These are phyloP conservation scores for Chlorocebus sabaeus DNA, from an alignment of 2,113 vertebrate species.

Conservation along the genomic window DNA sequence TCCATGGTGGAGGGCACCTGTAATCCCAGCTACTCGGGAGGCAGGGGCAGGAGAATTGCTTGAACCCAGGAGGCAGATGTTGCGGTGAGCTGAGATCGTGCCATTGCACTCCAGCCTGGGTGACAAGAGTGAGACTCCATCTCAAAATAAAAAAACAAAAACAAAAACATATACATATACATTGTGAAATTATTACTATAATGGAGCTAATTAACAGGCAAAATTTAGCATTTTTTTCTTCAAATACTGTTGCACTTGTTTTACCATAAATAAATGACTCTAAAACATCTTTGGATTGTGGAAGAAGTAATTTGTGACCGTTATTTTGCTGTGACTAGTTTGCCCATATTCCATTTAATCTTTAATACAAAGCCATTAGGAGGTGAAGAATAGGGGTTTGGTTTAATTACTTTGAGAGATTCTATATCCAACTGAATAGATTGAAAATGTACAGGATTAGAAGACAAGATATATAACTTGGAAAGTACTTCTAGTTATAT, in stretches of 20 bases:
- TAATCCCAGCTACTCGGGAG: no score
- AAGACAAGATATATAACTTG: neutral
- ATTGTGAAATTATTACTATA: neutral
- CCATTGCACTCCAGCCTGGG: no score
- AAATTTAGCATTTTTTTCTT: neutral
- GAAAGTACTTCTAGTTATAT: neutral
- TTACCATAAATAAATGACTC: neutral
- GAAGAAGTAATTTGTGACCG: neutral
- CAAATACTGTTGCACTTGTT: neutral
- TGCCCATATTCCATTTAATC: neutral
- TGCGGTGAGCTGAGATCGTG: fast-evolving
- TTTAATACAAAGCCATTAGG: neutral
- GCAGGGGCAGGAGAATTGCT: no score
- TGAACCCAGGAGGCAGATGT: no score
- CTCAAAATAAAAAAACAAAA: no score
- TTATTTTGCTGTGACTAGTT: neutral
- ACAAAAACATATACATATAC: neutral
- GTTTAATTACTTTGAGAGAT: neutral
- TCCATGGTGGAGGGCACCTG: no score
- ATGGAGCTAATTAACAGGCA: neutral
- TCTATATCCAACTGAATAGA: neutral
- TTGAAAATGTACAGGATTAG: neutral
- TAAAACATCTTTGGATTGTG: neutral
- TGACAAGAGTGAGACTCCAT: no score
- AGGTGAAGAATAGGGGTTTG: neutral